phyloP scores from a whole-genome alignment of 2,113 vertebrate genomes.

The Heterotilapia buettikoferi region DNA sequence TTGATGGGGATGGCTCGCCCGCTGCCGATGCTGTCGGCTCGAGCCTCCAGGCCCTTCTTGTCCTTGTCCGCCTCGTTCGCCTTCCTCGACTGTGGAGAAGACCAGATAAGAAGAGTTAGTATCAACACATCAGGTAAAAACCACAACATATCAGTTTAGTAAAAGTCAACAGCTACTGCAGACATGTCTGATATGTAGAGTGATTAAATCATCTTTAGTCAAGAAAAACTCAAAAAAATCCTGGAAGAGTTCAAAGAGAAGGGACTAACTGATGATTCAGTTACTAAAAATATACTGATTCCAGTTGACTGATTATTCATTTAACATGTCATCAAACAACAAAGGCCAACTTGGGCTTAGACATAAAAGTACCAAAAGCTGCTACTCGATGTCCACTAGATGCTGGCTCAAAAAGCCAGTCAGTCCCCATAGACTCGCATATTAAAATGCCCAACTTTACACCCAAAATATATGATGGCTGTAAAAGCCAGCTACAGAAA shows the following conservation, averaged over 20 bases:
- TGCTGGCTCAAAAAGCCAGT: neutral
- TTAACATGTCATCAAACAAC: neutral
- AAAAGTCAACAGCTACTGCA: neutral
- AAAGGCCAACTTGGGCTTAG: neutral
- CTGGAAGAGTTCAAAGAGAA: neutral
- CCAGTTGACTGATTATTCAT: neutral
- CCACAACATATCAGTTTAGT: neutral
- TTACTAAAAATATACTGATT: neutral
- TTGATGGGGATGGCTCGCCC: constrained; percentile 99
- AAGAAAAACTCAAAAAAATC: neutral
- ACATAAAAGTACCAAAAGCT: neutral
- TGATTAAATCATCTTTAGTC: neutral
- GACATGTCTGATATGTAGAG: neutral
- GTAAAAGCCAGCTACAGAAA: neutral
- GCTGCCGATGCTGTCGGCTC: constrained; percentile 97
- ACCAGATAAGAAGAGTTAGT: constrained; percentile 18
- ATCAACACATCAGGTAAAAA: neutral
- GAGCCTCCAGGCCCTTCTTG: constrained; percentile 92
- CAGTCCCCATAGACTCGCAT: neutral
- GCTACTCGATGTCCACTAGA: neutral
- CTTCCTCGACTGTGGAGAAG: constrained; percentile 87
- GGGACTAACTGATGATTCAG: neutral
- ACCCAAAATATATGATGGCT: neutral
- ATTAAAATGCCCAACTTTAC: neutral
- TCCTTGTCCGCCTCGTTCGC: constrained; percentile 96